These are phyloP conservation scores for Drosophila sturtevanti DNA, from an alignment of 1,140 invertebrate genomes.

Conservation along the genomic window DNA sequence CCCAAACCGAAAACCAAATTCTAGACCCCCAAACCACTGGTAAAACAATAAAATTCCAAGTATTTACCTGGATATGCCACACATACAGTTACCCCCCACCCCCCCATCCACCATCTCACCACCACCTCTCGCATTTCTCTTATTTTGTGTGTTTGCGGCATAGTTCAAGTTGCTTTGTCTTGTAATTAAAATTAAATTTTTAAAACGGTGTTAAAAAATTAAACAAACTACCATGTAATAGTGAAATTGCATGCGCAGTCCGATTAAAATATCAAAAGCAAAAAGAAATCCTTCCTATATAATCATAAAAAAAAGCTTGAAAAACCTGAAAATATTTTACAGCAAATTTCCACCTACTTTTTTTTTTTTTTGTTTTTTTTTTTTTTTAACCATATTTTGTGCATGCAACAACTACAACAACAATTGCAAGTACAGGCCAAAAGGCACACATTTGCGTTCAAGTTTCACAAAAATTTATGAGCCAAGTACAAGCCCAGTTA, in stretches of 20 bases:
- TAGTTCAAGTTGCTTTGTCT: constrained; percentile 35
- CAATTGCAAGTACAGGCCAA: constrained; percentile 21
- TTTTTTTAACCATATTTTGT: background rate
- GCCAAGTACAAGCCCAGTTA: constrained; percentile 59
- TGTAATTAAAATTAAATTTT: constrained; percentile 62
- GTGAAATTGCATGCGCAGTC: constrained; percentile 65
- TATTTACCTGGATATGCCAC: constrained; percentile 74
- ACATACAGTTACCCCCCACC: no score
- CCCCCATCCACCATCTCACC: no score
- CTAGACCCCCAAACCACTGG: constrained; percentile 19
- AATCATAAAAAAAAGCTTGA: background rate
- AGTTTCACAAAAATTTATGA: constrained; percentile 71
- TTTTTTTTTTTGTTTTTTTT: constrained; percentile 34
- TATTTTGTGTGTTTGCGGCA: constrained; percentile 48
- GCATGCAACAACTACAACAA: constrained; percentile 31
- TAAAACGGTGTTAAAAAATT: constrained; percentile 39
- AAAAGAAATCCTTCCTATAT: constrained; percentile 15
- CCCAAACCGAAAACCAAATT: background rate
- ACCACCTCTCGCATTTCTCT: background rate
- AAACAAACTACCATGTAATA: constrained; percentile 66
- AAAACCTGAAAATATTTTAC: constrained; percentile 51
- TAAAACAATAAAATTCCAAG: constrained; percentile 73
- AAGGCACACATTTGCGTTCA: constrained; percentile 59
- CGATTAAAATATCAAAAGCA: constrained; percentile 75
- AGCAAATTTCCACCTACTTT: constrained; percentile 61